Conservation (phyloP, 1,140 invertebrate species). For the Nixonia krombeini region DNA sequence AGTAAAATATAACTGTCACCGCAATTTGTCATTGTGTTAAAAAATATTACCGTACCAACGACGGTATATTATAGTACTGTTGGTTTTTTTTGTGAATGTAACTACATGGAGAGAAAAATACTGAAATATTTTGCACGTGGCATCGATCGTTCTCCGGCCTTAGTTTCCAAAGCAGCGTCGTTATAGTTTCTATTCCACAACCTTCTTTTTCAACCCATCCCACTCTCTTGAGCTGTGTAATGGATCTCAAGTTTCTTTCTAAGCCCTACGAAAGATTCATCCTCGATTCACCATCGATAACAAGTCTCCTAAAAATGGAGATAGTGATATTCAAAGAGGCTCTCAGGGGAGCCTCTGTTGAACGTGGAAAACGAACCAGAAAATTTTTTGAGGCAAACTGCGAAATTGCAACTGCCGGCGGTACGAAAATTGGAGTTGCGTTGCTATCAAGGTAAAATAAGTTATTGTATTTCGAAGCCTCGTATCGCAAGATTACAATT, state of each 20-base stretch:
- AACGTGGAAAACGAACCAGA: slow-evolving; percentile 19
- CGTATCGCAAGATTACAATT: too few species aligned
- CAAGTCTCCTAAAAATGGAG: slow-evolving; percentile 32
- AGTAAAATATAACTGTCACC: too few species aligned
- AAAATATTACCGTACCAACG: too few species aligned
- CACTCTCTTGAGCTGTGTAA: slow-evolving; percentile 5
- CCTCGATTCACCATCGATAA: slow-evolving; percentile 38
- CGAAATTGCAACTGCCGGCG: too few species aligned
- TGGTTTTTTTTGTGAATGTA: too few species aligned
- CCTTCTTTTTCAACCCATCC: not conserved
- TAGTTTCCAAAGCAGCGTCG: not conserved
- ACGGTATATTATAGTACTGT: too few species aligned
- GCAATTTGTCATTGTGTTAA: too few species aligned
- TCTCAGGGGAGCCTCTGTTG: slow-evolving; percentile 19
- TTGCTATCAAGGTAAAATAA: too few species aligned
- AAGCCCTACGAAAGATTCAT: slow-evolving; percentile 36
- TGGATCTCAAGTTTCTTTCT: slow-evolving; percentile 19
- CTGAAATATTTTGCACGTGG: not conserved
- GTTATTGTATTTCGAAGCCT: too few species aligned
- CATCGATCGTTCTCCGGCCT: not conserved
- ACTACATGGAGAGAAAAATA: too few species aligned
- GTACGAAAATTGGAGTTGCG: too few species aligned
- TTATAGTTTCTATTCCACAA: not conserved
- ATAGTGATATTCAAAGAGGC: slow-evolving; percentile 32
- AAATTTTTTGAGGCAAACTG: too few species aligned